Evolutionary conservation across 2,113 vertebrate species (phyloP).

Genomic region (Terrapene triunguis): DNA sequence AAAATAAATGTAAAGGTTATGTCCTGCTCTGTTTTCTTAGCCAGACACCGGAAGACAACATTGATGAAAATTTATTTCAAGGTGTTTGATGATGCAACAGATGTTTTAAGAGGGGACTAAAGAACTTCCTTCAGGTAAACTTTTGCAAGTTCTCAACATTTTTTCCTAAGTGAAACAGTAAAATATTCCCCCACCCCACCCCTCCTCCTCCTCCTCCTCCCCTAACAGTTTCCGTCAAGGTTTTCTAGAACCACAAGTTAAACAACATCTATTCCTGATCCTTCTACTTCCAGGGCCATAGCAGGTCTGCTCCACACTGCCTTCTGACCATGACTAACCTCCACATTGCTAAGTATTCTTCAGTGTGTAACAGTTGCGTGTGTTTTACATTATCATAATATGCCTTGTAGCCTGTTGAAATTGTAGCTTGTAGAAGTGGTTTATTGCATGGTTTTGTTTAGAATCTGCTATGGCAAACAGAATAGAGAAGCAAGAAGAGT

Average conservation of each 20-base stretch:
- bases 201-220: too few relatives aligned
- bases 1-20: not conserved
- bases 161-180: not conserved
- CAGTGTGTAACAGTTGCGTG: not conserved
- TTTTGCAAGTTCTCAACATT: not conserved
- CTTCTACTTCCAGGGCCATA: not conserved
- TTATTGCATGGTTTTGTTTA: not conserved
- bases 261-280: not conserved
- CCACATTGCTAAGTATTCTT: not conserved
- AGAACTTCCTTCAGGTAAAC: not conserved
- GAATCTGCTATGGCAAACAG: not conserved
- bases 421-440: not conserved
- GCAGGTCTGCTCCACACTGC: not conserved
- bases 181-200: fast-evolving
- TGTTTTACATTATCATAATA: not conserved
- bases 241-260: not conserved
- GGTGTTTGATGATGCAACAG: not conserved
- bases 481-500: not conserved
- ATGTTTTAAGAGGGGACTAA: conserved; percentile 1
- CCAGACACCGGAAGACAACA: not conserved
- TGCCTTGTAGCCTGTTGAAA: not conserved
- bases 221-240: not conserved
- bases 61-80: not conserved
- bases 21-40: not conserved
- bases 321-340: not conserved